Evolutionary conservation across 2,797 vertebrate genomes (phyloP), one percentile per base, ranked within the genome.

Genomic region (Chrysolophus pictus): DNA sequence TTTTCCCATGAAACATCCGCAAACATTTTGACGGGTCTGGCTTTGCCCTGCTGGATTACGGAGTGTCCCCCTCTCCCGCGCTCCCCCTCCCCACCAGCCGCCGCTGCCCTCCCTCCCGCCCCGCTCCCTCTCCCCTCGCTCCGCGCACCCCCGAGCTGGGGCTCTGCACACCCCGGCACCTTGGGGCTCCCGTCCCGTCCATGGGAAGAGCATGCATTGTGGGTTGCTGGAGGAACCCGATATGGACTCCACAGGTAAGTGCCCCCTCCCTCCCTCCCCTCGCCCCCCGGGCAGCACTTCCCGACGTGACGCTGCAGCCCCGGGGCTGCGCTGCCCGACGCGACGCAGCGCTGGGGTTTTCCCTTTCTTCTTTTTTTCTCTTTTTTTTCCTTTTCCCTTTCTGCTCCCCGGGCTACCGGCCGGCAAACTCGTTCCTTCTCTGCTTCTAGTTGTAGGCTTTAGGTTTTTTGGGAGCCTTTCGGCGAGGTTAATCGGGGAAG

Each of bases 1-100:
- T 99, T 99, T 99, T 99, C 99, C 99, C 99, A 99, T 99, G 99
- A 99, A 99, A 99, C 99, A 99, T 99, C 99, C 99, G 99, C 99
- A 99, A 99, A 99, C 99, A 99, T 99, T 99, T 99, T 99, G 99
- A 99, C 99, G 99, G 99, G 98, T 99, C 98, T 98, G 98, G 98
- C 98, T 98, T 98, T 98, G 98, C 98, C 99, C 98, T 95, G 97
- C 97, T 97, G 98, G 98, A 98, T 98, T 99, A 98, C 98, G 98
- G 98, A 97, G 98, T 98, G 98, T 97, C 98, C 98, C 98, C 97
- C 97, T 97, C 97, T 97, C 95, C 95, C 94, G 87, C 71, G 87
- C 82, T 60, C 70, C 86, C 82, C 84, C 81, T 85, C 88, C 29
- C 72, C 88, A 64, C 55, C 72, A 84, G 73, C 91, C 86, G 85